phyloP scores from a whole-genome alignment of 2,113 vertebrate genomes.

The Tor tambroides region DNA sequence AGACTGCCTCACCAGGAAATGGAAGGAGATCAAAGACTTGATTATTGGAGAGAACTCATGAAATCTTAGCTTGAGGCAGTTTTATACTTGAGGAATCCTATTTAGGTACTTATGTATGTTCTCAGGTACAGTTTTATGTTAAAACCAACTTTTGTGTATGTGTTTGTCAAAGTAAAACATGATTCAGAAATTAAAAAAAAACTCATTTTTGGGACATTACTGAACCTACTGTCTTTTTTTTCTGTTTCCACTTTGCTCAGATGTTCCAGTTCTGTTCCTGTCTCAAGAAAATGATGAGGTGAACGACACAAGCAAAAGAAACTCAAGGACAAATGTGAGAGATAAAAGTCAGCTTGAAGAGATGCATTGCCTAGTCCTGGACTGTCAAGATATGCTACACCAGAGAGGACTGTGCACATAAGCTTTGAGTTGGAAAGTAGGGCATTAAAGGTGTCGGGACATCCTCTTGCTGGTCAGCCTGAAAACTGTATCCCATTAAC shows the following conservation, averaged over 20 bases:
- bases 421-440: conserved; percentile 30
- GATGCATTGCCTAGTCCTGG: conserved; percentile 44
- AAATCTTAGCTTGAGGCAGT: background rate
- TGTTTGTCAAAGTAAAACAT: background rate
- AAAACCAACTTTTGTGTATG: background rate
- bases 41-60: background rate
- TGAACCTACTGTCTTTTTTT: background rate
- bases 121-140: background rate
- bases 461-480: background rate
- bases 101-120: background rate
- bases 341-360: conserved; percentile 61
- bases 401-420: conserved; percentile 2
- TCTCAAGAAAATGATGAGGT: conserved; percentile 28
- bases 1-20: background rate
- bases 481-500: conserved; percentile 31
- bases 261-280: conserved; percentile 30
- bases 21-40: background rate
- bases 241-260: conserved; percentile 25
- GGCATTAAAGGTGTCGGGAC: conserved; percentile 34
- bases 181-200: background rate
- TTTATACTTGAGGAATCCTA: background rate
- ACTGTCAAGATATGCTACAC: conserved; percentile 29
- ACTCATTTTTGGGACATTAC: background rate
- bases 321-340: conserved; percentile 46
- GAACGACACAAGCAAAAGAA: conserved; percentile 7